Base-by-base conservation (phyloP, 2,888 invertebrate genomes). In the Toxonevra muliebris region DNA sequence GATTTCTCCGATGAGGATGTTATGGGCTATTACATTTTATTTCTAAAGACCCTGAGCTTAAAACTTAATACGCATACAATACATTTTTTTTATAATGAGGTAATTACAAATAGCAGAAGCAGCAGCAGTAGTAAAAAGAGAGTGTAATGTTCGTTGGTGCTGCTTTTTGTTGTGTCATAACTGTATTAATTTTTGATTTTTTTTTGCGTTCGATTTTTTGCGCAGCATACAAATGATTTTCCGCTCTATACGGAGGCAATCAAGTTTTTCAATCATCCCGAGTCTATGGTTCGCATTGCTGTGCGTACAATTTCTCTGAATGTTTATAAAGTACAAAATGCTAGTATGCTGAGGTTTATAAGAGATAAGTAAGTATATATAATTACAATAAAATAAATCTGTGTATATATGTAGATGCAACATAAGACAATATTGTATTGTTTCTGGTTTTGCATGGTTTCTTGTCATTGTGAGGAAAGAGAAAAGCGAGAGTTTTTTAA, bases 1-100 rank as follows among this genome's bases (percentile, higher is more conserved):
- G 98, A 99, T 86, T 97, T 99, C 84, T 96, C 96, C 3, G 98
- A 99, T 86, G 99, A 99, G 86, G 99, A 99, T 88, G 98, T 98
- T 59, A 97, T 98, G 97, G 98, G 98, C 1, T 99, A 99, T 86
- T 99, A 99, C 86, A 99, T 99, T 82, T 97, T 98, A 61, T 99
- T 99, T 85, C 87, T 99, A 75, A 99, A 99, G 87, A 99, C 98
- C 0, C 87, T 99, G 64, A 99, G 98, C 77, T 88, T 99, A 66
- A 99, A 99, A 87, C 87, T 99, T 62, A 99, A 99, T 87, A 92
- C 93, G 73, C 97, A 98, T 82, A 99, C 99, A 1, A 97, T 99
- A 81, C 98, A 99, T 86, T 99, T 99, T 87, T 99, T 99, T 87
- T 99, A 98, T 85, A 99, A 98, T 87, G 98, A 99, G 80, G 84